Conservation (phyloP, 2,797 vertebrate genomes). For the Myotis planiceps region DNA sequence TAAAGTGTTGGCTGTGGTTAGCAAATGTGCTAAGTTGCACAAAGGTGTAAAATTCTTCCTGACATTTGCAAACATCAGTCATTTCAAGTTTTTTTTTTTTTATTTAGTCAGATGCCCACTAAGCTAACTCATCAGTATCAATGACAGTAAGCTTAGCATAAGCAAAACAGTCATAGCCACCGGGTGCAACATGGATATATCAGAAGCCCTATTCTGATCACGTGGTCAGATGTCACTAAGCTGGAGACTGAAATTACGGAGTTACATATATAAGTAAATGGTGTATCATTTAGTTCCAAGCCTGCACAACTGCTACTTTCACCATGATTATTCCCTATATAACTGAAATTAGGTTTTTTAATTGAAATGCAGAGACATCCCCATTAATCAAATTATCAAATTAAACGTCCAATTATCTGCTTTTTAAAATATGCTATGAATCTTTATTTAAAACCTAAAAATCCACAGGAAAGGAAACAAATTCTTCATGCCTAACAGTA, state of each 20-base stretch:
- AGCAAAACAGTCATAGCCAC: not conserved
- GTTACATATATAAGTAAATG: not conserved
- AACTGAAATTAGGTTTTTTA: slow-evolving; percentile 51
- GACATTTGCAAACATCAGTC: slow-evolving; percentile 52
- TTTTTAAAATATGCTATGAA: not conserved
- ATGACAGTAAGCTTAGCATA: not conserved
- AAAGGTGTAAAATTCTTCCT: slow-evolving; percentile 49
- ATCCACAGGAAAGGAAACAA: slow-evolving; percentile 20
- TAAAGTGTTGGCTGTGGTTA: slow-evolving; percentile 1
- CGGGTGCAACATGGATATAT: not conserved
- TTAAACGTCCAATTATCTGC: not conserved
- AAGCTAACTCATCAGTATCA: not conserved
- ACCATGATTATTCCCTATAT: not conserved
- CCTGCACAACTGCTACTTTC: slow-evolving; percentile 46
- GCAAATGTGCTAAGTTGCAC: slow-evolving; percentile 14
- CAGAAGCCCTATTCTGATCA: not conserved
- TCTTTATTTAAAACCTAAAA: slow-evolving; percentile 60
- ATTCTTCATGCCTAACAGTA: not conserved
- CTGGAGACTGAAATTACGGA: not conserved
- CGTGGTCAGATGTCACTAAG: not conserved
- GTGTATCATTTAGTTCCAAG: not conserved
- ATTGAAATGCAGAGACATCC: not conserved
- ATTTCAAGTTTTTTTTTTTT: slow-evolving; percentile 21
- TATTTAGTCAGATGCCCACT: slow-evolving; percentile 4
- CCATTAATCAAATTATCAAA: not conserved